Evolutionary conservation across 2,797 vertebrate genomes (phyloP).

Genomic region (Trematomus bernacchii): DNA sequence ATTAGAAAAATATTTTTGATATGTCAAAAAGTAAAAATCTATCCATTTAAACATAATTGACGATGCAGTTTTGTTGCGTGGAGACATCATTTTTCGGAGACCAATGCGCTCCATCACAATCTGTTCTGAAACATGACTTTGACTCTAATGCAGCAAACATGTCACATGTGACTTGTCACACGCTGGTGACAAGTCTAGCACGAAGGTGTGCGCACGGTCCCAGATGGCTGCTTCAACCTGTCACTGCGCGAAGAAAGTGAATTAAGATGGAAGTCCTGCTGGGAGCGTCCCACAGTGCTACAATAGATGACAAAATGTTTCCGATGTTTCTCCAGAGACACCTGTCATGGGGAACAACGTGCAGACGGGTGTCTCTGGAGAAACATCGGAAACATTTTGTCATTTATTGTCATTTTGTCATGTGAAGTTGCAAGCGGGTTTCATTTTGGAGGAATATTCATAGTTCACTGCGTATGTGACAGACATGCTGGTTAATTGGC

Average conservation of each 20-base stretch:
- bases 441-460: background rate
- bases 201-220: slow-evolving; percentile 21
- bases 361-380: slow-evolving; percentile 1
- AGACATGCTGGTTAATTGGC: background rate
- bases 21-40: too few species aligned
- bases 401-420: background rate
- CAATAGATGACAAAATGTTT: too few species aligned
- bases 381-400: background rate
- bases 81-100: too few species aligned
- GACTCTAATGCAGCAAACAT: slow-evolving; percentile 2
- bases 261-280: slow-evolving; percentile 35
- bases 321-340: too few species aligned
- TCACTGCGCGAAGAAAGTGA: slow-evolving; percentile 28
- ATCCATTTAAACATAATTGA: too few species aligned
- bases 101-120: background rate
- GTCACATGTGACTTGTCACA: background rate
- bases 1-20: too few species aligned
- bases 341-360: too few species aligned
- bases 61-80: too few species aligned
- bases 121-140: background rate
- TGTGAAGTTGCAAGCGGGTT: background rate
- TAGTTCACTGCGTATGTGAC: background rate
- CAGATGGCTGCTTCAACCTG: slow-evolving; percentile 50
- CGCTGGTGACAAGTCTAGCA: slow-evolving; percentile 6
- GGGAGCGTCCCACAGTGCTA: slow-evolving; percentile 28